Percentiles rank a stretch among this genome's conserved stretches.
phyloP scores from a whole-genome alignment of 2,888 invertebrate species.

The Pyralis farinalis region DNA sequence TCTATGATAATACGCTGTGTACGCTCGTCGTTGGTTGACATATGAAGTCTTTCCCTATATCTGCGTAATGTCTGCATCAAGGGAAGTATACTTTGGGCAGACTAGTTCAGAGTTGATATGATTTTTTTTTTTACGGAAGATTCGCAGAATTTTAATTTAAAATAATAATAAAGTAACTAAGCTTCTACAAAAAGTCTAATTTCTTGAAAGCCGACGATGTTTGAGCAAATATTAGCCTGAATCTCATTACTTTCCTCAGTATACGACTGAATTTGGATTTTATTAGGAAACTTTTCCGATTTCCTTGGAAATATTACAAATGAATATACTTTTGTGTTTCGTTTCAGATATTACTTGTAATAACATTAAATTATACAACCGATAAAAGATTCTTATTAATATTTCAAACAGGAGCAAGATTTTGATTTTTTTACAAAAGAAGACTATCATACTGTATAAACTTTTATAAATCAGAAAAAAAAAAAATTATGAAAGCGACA shows the following conservation, averaged over 20 bases:
- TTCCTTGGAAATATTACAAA: constrained; percentile 10
- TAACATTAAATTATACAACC: constrained; percentile 1
- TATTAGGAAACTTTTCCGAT: constrained; percentile 38
- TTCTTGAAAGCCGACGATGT: constrained; percentile 30
- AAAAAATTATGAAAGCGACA: too few species aligned
- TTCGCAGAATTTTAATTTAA: not conserved
- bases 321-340: constrained; percentile 10
- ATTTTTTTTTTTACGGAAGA: not conserved
- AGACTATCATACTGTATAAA: not conserved
- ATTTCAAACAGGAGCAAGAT: not conserved
- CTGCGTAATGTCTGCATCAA: too few species aligned
- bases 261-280: constrained; percentile 42
- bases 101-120: too few species aligned
- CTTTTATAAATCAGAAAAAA: not conserved
- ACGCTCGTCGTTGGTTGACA: too few species aligned
- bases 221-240: constrained; percentile 33
- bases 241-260: constrained; percentile 40
- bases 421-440: not conserved
- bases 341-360: constrained; percentile 7
- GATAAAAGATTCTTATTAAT: not conserved
- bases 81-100: too few species aligned
- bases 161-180: constrained; percentile 16
- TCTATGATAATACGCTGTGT: too few species aligned
- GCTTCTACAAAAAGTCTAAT: constrained; percentile 21
- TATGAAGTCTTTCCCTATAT: too few species aligned